Evolutionary conservation across 2,888 invertebrate genomes (phyloP).

Genomic region (Heteropelma amictum): DNA sequence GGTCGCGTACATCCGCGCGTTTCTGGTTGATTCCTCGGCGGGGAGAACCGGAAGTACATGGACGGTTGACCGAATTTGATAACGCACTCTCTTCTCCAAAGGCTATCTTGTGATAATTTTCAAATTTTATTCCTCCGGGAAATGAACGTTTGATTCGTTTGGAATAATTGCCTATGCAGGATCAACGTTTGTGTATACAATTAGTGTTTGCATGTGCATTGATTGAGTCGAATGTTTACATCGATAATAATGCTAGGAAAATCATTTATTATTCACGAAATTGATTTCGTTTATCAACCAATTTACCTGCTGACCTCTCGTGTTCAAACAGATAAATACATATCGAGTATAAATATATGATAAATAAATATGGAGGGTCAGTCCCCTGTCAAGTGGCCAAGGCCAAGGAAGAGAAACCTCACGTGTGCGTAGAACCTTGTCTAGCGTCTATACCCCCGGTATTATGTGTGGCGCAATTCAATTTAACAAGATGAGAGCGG

Average conservation of each 20-base stretch:
- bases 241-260: too few species aligned
- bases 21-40: constrained; percentile 15
- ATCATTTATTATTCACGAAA: too few species aligned
- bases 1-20: constrained; percentile 8
- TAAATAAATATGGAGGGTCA: too few species aligned
- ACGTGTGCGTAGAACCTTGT: background rate
- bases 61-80: constrained; percentile 55
- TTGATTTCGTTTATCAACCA: too few species aligned
- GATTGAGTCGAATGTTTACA: too few species aligned
- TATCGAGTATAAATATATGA: background rate
- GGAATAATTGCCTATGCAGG: background rate
- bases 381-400: background rate
- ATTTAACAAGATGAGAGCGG: background rate
- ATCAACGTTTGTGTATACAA: background rate
- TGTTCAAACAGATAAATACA: background rate
- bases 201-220: background rate
- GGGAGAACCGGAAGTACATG: constrained; percentile 49
- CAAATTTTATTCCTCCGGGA: background rate
- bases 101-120: background rate
- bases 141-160: background rate
- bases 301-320: too few species aligned
- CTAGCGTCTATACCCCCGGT: too few species aligned
- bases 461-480: too few species aligned
- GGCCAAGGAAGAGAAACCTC: background rate
- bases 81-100: constrained; percentile 34